Evolutionary conservation across 1,140 invertebrate species (phyloP).

Genomic region (Thaumetopoea pityocampa): DNA sequence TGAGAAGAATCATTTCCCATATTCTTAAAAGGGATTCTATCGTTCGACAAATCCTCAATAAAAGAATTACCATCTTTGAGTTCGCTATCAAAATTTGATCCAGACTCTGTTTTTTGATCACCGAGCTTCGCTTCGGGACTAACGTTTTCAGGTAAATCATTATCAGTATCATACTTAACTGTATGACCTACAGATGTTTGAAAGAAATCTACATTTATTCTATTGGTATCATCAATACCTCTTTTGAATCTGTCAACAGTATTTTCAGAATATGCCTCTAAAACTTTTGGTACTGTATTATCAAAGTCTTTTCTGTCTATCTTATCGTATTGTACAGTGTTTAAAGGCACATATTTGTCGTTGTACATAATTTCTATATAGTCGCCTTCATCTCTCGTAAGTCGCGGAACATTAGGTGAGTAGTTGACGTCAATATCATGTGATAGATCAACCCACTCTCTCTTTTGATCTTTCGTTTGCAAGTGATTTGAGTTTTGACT

Average conservation of each 20-base stretch:
- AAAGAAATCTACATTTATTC: too few species aligned
- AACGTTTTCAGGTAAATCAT: too few species aligned
- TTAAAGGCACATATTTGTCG: conserved; percentile 42
- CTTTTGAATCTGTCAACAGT: conserved; percentile 11
- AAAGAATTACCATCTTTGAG: too few species aligned
- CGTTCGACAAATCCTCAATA: too few species aligned
- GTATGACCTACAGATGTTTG: too few species aligned
- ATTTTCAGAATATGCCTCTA: conserved; percentile 6
- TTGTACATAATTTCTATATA: conserved; percentile 42
- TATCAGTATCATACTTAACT: too few species aligned
- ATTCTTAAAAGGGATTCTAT: too few species aligned
- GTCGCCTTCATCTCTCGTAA: conserved; percentile 30
- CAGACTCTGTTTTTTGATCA: too few species aligned
- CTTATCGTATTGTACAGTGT: conserved; percentile 19
- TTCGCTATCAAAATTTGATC: too few species aligned
- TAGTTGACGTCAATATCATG: conserved; percentile 67
- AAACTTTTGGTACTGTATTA: conserved; percentile 4
- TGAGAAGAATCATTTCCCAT: too few species aligned
- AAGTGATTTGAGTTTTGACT: conserved; percentile 3
- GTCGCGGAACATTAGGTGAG: conserved; percentile 25
- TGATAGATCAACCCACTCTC: conserved; percentile 47
- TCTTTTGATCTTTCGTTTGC: conserved; percentile 15
- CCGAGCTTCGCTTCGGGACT: too few species aligned
- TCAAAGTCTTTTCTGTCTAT: conserved; percentile 2
- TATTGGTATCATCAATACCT: not conserved